These are phyloP conservation scores for Ormyrus rosae DNA, from an alignment of 2,888 invertebrate species.

Conservation along the genomic window DNA sequence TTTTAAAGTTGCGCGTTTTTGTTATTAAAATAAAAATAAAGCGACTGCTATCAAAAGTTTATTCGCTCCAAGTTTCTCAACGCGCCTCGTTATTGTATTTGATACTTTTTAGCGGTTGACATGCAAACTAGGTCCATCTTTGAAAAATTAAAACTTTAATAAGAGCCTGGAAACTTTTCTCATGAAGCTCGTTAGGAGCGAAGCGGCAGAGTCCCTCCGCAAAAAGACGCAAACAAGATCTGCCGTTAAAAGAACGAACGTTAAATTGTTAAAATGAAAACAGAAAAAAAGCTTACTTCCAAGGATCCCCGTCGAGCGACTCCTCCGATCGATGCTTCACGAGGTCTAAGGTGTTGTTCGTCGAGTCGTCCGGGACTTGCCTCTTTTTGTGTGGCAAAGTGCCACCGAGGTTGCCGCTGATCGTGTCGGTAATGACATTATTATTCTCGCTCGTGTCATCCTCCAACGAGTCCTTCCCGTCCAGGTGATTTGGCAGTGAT, in stretches of 20 bases:
- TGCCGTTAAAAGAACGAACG: conserved; percentile 31
- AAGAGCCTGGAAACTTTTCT: conserved; percentile 20
- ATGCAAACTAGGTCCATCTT: conserved; percentile 10
- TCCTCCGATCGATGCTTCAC: conserved; percentile 73
- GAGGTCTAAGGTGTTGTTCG: conserved; percentile 68
- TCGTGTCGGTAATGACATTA: conserved; percentile 74
- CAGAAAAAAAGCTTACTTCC: conserved; percentile 66
- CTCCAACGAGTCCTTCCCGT: conserved; percentile 79
- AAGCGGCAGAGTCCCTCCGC: not conserved
- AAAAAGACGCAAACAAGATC: conserved; percentile 33
- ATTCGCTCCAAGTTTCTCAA: not conserved
- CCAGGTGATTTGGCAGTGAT: conserved; percentile 84
- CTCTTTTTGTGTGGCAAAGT: conserved; percentile 73
- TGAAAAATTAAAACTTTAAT: conserved; percentile 41
- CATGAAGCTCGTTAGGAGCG: conserved; percentile 24
- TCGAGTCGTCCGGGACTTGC: conserved; percentile 66
- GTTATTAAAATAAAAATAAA: no score
- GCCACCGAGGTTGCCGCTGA: conserved; percentile 71
- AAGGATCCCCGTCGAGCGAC: conserved; percentile 72
- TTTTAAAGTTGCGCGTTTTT: no score
- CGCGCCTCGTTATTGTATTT: not conserved
- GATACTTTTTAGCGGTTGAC: conserved; percentile 9
- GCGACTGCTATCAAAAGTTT: no score
- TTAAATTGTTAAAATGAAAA: conserved; percentile 19
- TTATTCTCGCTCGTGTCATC: conserved; percentile 78